Evolutionary conservation across 2,888 invertebrate species (phyloP).

Genomic region (Polietes domitor): DNA sequence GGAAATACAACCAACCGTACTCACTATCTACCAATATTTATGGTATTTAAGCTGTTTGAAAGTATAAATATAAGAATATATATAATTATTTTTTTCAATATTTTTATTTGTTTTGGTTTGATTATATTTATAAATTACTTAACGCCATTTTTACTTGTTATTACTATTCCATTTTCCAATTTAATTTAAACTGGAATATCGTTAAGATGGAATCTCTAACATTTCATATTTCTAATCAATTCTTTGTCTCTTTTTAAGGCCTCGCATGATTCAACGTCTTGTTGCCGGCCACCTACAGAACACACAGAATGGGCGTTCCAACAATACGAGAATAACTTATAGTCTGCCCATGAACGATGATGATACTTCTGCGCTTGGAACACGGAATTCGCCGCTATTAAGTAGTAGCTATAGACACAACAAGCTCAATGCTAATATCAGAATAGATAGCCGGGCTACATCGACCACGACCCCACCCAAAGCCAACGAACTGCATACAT

Average conservation of each 20-base stretch:
- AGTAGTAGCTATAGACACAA: slow-evolving; percentile 73
- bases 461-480: slow-evolving; percentile 14
- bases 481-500: neutral
- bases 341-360: slow-evolving; percentile 49
- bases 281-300: slow-evolving; percentile 86
- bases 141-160: too few relatives aligned
- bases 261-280: slow-evolving; percentile 85
- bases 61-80: too few relatives aligned
- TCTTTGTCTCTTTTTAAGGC: slow-evolving; percentile 71
- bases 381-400: slow-evolving; percentile 69
- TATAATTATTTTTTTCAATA: too few relatives aligned
- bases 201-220: too few relatives aligned
- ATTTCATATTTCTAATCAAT: slow-evolving; percentile 59
- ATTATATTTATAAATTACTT: too few relatives aligned
- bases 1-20: too few relatives aligned
- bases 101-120: too few relatives aligned
- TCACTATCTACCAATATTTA: too few relatives aligned
- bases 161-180: too few relatives aligned
- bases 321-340: slow-evolving; percentile 61
- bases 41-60: too few relatives aligned
- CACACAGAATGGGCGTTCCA: slow-evolving; percentile 75
- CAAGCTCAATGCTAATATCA: slow-evolving; percentile 53
- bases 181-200: too few relatives aligned
- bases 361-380: slow-evolving; percentile 53
- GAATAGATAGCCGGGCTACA: slow-evolving; percentile 57